A percentile compares a stretch with the other conserved stretches of the same genome.
Conservation (phyloP, 2,888 invertebrate genomes). For the Morpho deidamia region DNA sequence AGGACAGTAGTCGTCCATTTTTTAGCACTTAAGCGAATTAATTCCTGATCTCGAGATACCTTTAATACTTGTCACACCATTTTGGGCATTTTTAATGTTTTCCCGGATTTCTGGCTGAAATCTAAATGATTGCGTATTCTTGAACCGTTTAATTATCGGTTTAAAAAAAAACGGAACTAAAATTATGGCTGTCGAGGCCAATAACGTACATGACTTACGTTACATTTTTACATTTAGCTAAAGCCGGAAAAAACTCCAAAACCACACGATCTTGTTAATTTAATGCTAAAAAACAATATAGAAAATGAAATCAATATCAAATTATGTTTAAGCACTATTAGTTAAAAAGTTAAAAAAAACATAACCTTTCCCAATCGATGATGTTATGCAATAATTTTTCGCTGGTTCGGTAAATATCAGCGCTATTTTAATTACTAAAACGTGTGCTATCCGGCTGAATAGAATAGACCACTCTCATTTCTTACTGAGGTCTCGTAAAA, state of each 20-base stretch:
- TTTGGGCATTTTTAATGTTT: slow-evolving; percentile 17
- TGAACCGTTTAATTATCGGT: slow-evolving; percentile 13
- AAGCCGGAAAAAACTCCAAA: not conserved
- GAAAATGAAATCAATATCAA: too few relatives aligned
- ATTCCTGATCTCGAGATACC: slow-evolving; percentile 24
- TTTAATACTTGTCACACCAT: slow-evolving; percentile 19
- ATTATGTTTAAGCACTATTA: too few relatives aligned
- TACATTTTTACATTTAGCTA: not conserved
- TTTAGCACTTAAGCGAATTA: slow-evolving; percentile 19
- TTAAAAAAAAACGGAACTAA: not conserved
- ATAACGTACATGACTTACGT: slow-evolving; percentile 7
- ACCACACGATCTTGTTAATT: not conserved
- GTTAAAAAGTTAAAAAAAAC: too few relatives aligned
- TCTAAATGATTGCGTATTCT: slow-evolving; percentile 11
- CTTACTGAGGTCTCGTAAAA: too few relatives aligned
- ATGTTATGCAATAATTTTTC: too few relatives aligned
- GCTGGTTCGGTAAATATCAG: too few relatives aligned
- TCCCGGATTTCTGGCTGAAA: slow-evolving; percentile 13
- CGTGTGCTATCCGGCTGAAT: too few relatives aligned
- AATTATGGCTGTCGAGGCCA: not conserved
- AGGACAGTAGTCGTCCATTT: slow-evolving; percentile 29
- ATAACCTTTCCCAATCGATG: too few relatives aligned
- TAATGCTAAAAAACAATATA: not conserved
- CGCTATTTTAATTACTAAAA: too few relatives aligned
- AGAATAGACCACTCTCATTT: too few relatives aligned